Evolutionary conservation across 2,888 invertebrate genomes (phyloP).

Genomic region (Amphipyra tragopoginis): DNA sequence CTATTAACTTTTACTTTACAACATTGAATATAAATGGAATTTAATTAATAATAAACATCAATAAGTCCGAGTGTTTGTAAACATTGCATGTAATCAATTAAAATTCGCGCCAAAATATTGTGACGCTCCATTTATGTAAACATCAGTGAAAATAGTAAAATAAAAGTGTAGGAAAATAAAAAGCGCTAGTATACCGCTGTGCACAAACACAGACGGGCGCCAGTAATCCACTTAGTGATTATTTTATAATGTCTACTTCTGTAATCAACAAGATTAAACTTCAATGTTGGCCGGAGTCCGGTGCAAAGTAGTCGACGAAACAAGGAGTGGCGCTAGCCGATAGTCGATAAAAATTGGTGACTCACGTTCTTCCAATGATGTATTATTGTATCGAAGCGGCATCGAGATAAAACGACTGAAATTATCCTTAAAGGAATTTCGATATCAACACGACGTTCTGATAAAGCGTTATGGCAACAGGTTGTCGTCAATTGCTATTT

Average conservation of each 20-base stretch:
- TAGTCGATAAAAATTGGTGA: conserved; percentile 70
- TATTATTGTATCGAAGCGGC: conserved; percentile 51
- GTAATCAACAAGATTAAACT: conserved; percentile 64
- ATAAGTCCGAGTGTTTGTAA: conserved; percentile 9
- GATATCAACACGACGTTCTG: conserved; percentile 62
- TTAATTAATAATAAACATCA: conserved; percentile 7
- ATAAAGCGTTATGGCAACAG: conserved; percentile 68
- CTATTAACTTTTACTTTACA: conserved; percentile 1
- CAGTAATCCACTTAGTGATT: conserved; percentile 58
- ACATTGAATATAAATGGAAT: neutral
- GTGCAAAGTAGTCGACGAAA: conserved; percentile 56
- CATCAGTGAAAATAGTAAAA: conserved; percentile 20
- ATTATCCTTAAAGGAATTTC: conserved; percentile 70
- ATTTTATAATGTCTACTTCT: conserved; percentile 61
- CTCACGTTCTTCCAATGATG: conserved; percentile 62
- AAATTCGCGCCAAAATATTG: conserved; percentile 14
- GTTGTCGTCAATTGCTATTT: conserved; percentile 66
- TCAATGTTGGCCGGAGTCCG: conserved; percentile 52
- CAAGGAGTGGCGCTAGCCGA: conserved; percentile 78
- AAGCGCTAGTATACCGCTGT: conserved; percentile 23
- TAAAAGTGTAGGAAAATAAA: conserved; percentile 24
- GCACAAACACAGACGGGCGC: conserved; percentile 49
- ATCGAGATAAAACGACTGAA: conserved; percentile 60
- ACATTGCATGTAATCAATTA: conserved; percentile 28
- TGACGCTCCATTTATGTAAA: conserved; percentile 9